These are phyloP conservation scores for Rhamphomyia laevipes DNA, from an alignment of 2,888 invertebrate genomes.

Conservation along the genomic window DNA sequence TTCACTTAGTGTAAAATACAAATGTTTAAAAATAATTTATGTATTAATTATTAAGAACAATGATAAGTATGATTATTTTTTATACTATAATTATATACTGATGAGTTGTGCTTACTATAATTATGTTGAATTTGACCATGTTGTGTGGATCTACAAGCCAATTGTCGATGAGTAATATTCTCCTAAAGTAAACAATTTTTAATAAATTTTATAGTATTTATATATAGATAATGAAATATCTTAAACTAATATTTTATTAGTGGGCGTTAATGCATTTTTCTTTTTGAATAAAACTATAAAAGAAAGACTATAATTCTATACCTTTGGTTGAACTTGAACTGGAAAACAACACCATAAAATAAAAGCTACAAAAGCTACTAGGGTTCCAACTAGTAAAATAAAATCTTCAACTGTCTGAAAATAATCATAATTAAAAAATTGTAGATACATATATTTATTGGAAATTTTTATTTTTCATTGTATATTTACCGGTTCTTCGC, in stretches of 20 bases:
- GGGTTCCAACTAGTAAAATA: slow-evolving; percentile 46
- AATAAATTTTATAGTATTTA: neutral
- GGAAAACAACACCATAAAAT: slow-evolving; percentile 54
- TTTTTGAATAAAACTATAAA: slow-evolving; percentile 2
- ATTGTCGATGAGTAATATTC: slow-evolving; percentile 32
- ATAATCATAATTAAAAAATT: slow-evolving; percentile 9
- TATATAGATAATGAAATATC: too few species aligned
- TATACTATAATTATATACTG: slow-evolving; percentile 18
- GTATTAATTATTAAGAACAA: slow-evolving; percentile 20
- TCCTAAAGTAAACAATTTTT: slow-evolving; percentile 23
- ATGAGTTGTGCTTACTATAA: slow-evolving; percentile 20
- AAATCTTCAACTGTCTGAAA: slow-evolving; percentile 49
- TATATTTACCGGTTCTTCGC: slow-evolving; percentile 47
- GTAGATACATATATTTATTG: neutral
- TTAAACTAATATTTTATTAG: too few species aligned
- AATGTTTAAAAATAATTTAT: too few species aligned
- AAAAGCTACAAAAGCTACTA: slow-evolving; percentile 51
- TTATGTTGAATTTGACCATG: slow-evolving; percentile 29
- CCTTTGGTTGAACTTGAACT: slow-evolving; percentile 38
- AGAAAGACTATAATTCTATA: slow-evolving; percentile 15
- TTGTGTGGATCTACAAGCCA: slow-evolving; percentile 33
- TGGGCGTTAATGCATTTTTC: too few species aligned
- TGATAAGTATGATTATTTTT: slow-evolving; percentile 32
- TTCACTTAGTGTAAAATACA: too few species aligned
- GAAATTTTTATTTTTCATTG: neutral